Evolutionary conservation across 2,888 invertebrate genomes (phyloP), one percentile per base, ranked within the genome.

Genomic region (Pammene fasciana): DNA sequence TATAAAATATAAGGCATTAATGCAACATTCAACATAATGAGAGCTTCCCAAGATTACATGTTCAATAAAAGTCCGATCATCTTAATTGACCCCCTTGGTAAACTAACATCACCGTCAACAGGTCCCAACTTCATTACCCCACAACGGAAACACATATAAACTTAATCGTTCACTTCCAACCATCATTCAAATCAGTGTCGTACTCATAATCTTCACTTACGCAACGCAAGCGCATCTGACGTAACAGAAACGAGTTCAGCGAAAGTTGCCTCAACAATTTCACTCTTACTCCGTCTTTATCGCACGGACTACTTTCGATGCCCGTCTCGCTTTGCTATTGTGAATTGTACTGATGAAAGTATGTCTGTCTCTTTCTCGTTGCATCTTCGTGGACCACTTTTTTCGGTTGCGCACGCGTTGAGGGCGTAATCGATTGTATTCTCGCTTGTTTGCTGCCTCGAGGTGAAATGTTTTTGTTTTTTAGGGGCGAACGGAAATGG

Each of bases 211-310:
- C 87, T 86, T 83, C 82, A 79, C 75, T 92, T 91, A 80, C 86
- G 83, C 83, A 91, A 92, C 78, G 79, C 81, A 73, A 74, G 81
- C 84, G 80, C 81, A 81, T 73, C 78, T 91, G 92, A 91, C 89
- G 91, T 90, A 92, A 92, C 83, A 80, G 82, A 88, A 91, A 87
- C 86, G 86, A 85, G 89, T 88, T 86, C 91, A 88, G 92, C 85
- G 92, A 92, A 92, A 92, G 92, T 90, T 87, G 81, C 84, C 81
- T 81, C 86, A 83, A 81, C 83, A 90, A 91, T 92, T 92, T 92
- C 92, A 88, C 91, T 90, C 85, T 83, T 88, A 74, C 72, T 73
- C 80, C 75, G 71, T 89, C 88, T 77, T 83, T 80, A 74, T 90
- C 82, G 14, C 75, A 72, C 83, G 43, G 36, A 64, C 26, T 60